These are phyloP conservation scores for Parus major DNA, from an alignment of 2,113 vertebrate genomes.

Conservation along the genomic window DNA sequence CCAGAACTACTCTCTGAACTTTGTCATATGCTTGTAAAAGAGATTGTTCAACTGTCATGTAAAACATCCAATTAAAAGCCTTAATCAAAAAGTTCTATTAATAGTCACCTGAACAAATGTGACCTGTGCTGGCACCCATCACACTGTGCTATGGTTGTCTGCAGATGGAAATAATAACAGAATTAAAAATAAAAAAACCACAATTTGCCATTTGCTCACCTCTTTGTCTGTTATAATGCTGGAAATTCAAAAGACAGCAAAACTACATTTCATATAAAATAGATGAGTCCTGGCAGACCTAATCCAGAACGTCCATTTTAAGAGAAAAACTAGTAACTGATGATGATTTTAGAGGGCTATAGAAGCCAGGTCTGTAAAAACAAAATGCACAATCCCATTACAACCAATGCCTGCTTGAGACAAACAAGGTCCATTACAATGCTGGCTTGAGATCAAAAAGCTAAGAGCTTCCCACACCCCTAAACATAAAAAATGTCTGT, in stretches of 20 bases:
- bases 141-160: background rate
- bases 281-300: background rate
- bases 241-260: conserved; percentile 5
- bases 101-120: background rate
- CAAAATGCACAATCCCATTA: conserved; percentile 18
- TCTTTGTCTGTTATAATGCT: conserved; percentile 19
- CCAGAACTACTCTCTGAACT: background rate
- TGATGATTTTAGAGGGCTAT: background rate
- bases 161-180: background rate
- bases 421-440: conserved; percentile 34
- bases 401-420: conserved; percentile 4
- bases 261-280: background rate
- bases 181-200: background rate
- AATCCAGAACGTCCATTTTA: conserved; percentile 24
- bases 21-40: background rate
- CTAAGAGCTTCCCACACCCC: background rate
- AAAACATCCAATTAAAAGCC: conserved; percentile 15
- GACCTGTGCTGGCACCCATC: background rate
- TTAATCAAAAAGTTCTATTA: background rate
- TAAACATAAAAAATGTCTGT: background rate
- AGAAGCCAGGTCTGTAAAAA: conserved; percentile 35
- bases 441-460: conserved; percentile 34
- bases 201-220: background rate
- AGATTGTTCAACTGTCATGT: background rate
- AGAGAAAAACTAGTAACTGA: conserved; percentile 21